Evolutionary conservation across 2,888 invertebrate species (phyloP).

Genomic region (Acanthopleura granulata): DNA sequence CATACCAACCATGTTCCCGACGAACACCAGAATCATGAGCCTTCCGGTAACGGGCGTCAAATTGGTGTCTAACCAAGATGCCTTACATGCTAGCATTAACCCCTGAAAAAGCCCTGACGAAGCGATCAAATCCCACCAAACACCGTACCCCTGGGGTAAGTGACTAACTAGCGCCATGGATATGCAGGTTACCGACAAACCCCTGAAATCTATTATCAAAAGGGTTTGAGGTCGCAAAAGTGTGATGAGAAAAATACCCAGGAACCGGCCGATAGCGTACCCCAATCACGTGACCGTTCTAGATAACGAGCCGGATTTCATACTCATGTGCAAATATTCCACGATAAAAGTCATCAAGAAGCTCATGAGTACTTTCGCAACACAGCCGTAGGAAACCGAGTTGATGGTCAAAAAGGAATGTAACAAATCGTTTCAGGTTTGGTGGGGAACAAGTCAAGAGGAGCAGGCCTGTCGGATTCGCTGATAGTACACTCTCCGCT

Average conservation of each 20-base stretch:
- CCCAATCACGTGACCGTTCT: conserved; percentile 26
- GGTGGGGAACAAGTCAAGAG: no score
- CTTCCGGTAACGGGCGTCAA: conserved; percentile 40
- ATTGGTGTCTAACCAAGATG: conserved; percentile 42
- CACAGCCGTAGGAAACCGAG: background rate
- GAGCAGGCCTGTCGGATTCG: no score
- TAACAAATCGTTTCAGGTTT: background rate
- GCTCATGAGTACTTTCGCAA: background rate
- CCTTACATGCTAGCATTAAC: conserved; percentile 37
- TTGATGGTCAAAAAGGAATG: background rate
- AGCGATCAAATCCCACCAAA: conserved; percentile 38
- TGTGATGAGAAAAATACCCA: conserved; percentile 28
- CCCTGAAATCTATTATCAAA: conserved; percentile 23
- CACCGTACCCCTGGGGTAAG: conserved; percentile 21
- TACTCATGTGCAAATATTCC: conserved; percentile 25
- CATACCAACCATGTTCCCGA: conserved; percentile 31
- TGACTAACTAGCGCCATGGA: conserved; percentile 21
- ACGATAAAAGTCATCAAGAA: conserved; percentile 26
- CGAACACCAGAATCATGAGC: conserved; percentile 36
- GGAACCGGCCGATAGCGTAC: conserved; percentile 25
- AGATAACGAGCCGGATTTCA: conserved; percentile 19
- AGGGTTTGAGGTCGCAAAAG: conserved; percentile 23
- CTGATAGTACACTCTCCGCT: no score
- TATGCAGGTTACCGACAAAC: conserved; percentile 20
- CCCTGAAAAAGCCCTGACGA: conserved; percentile 38